A percentile compares a stretch with the other conserved stretches of the same genome.
Conservation (phyloP, 53 echinoderm and acorn worm genomes). For the Patiria pectinifera region DNA sequence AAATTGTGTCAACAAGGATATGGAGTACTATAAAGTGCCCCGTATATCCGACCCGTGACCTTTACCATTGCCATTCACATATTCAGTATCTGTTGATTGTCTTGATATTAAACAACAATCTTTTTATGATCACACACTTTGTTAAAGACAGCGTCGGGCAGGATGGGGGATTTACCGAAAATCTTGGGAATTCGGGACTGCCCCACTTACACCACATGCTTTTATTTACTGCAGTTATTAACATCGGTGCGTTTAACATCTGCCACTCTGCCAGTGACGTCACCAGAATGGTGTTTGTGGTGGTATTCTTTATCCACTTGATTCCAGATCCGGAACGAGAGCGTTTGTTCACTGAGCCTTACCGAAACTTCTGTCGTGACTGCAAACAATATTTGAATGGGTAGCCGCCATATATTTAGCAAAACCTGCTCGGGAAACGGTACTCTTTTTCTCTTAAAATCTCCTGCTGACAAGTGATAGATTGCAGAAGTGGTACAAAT, state of each 20-base stretch:
- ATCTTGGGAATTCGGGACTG: constrained; percentile 1
- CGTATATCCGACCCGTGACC: not conserved
- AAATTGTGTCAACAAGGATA: not conserved
- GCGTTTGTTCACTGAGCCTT: no score
- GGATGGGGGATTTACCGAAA: constrained; percentile 32
- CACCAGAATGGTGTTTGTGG: no score
- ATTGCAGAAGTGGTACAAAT: no score
- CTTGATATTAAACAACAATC: not conserved
- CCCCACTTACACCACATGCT: not conserved
- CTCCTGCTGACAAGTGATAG: no score
- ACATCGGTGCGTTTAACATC: not conserved
- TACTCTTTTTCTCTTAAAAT: no score
- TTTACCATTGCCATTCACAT: not conserved
- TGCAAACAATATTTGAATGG: no score
- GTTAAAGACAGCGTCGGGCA: constrained; percentile 15
- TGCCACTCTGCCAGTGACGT: not conserved
- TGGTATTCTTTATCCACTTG: no score
- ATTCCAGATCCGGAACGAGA: no score
- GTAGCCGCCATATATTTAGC: no score
- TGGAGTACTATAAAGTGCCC: not conserved
- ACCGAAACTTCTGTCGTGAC: no score
- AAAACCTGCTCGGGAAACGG: no score
- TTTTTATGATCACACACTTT: not conserved
- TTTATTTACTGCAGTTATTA: not conserved
- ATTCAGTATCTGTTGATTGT: not conserved